Percentiles rank a stretch among this genome's conserved stretches.
Evolutionary conservation across 1,140 invertebrate species (phyloP).

Genomic region (Ceratoteleas bidentatus): DNA sequence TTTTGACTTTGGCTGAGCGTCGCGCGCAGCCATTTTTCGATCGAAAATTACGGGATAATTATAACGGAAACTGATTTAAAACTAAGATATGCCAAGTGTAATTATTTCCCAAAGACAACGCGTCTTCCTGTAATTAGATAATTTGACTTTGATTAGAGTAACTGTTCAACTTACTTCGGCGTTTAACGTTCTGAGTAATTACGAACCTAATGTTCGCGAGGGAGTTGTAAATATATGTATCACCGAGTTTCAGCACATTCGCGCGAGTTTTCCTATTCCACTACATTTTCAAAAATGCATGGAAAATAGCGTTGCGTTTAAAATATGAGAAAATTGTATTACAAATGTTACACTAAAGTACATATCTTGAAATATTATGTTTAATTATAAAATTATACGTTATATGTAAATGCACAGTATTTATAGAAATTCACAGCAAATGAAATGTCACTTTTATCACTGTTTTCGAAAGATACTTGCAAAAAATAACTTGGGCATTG

Average conservation of each 20-base stretch:
- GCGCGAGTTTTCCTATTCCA: neutral
- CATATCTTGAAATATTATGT: too few relatives aligned
- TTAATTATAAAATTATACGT: too few relatives aligned
- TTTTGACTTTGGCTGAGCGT: too few relatives aligned
- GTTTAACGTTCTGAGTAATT: conserved; percentile 1
- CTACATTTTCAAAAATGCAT: neutral
- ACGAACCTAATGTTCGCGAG: neutral
- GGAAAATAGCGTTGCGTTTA: too few relatives aligned
- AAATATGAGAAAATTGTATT: too few relatives aligned
- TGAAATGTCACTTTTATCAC: too few relatives aligned
- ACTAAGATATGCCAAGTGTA: conserved; percentile 9
- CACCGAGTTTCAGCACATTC: neutral
- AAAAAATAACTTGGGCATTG: too few relatives aligned
- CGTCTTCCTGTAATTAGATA: conserved; percentile 15
- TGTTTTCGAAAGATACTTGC: too few relatives aligned
- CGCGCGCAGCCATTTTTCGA: too few relatives aligned
- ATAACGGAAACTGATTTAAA: conserved; percentile 1
- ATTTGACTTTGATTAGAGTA: conserved; percentile 15
- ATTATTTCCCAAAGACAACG: conserved; percentile 10
- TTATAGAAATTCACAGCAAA: too few relatives aligned
- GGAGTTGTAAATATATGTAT: conserved; percentile 1
- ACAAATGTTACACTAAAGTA: too few relatives aligned
- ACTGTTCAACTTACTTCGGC: conserved; percentile 6
- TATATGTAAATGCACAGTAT: too few relatives aligned
- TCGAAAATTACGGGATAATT: neutral